Base-by-base conservation (phyloP, 2,797 vertebrate genomes). In the Hydrocynus forskahlii region DNA sequence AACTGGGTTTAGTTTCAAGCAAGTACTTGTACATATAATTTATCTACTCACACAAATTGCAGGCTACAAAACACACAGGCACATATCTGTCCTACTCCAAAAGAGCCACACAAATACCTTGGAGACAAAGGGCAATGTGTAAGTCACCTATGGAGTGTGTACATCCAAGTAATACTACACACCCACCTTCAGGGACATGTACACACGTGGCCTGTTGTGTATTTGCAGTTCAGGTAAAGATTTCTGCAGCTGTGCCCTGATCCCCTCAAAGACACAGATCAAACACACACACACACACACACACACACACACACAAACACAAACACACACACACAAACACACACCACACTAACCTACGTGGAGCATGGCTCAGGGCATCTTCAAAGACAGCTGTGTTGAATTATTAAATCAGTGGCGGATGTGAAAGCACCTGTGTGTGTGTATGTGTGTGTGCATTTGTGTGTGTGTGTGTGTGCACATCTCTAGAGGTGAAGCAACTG, bases 391-490 rank as follows among this genome's bases (percentile, higher is more conserved):
- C 75, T 55, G 73, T 38, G 66, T 64, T 84, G 43, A 84, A 83
- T 87, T 79, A 84, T 85, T 81, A 86, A 87, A 87, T 80, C 57
- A 82, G 62, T 60, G 76, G 66, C 52, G 79, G 76, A 79, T 80
- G 81, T 85, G 69, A 64, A 50, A 73, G 72, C 72, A 79, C 77
- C 70, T 82, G 69, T 78, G 60, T 74, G 60, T 78, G n/a, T 67
- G 50, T 29, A 55, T 76, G 29, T 43, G 57, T 63, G 54, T 75
- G 63, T 48, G 80, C 66, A 21, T 29, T 67, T 84, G 68, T 52
- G 57, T 74, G 48, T 73, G 68, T 52, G 64, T 63, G 54, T 75
- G 63, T 50, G 81, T 67, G 69, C 12, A 68, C 77, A 64, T 40
- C 63, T 74, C 25, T 35, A 38, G 66, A 64, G 67, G 60, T 60